Evolutionary conservation across 2,888 invertebrate genomes (phyloP), one percentile per base, ranked within the genome.

Genomic region (Tipula unca): DNA sequence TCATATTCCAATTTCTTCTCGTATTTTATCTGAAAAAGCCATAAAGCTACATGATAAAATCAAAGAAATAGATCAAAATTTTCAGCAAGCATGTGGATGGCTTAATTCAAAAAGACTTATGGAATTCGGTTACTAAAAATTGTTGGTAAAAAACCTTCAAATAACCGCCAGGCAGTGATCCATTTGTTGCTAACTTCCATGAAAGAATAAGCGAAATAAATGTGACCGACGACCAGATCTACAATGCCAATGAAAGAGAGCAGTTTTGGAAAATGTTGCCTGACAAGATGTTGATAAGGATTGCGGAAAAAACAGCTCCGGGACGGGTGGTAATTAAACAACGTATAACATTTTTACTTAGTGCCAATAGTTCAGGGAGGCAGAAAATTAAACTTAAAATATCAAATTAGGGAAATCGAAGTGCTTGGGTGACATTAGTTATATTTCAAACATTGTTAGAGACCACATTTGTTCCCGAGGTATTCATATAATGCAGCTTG

Each of bases 321-420:
- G 85, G 84, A 17, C 29, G 86, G 17, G 86, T 86, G 69, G 20
- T 42, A 20, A 85, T 84, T 20, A 87, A 87, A 69, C 87, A 88
- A 85, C 85, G 87, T 36, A 20, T 87, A 32, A 87, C 86, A n/a
- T 87, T 88, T 84, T 83, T 87, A 20, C 86, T 86, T n/a, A 87
- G 88, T 85, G 84, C 87, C 10, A 87, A 88, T 86, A 87, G 87
- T 35, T 86, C 87, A n/a, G 88, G 87, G n/a, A 48, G 85, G 32
- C 87, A 88, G 85, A 88, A 88, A 86, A 32, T 88, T 13, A 86
- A 85, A 84, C 86, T 87, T n/a, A n/a, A n/a, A n/a, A n/a, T n/a
- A n/a, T n/a, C n/a, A n/a, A n/a, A n/a, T n/a, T n/a, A n/a, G n/a
- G n/a, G n/a, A n/a, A n/a, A n/a, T n/a, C n/a, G n/a, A n/a, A n/a